These are phyloP conservation scores for Eilema griseolum DNA, from an alignment of 2,888 invertebrate genomes.

Conservation along the genomic window DNA sequence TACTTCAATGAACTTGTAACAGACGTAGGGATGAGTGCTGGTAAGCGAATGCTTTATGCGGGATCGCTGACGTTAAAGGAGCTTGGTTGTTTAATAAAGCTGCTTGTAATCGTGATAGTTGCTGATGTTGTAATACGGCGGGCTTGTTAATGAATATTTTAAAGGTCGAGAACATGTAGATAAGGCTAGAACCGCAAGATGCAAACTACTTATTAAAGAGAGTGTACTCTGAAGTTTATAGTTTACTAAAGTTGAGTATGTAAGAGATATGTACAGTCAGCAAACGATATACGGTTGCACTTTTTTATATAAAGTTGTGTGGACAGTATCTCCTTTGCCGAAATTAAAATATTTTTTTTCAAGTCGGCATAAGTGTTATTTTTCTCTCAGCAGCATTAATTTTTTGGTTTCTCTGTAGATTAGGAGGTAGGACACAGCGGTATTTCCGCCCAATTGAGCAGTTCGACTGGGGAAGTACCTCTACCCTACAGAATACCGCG, in stretches of 20 bases:
- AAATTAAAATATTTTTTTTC: no score
- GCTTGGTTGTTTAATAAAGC: slow-evolving; percentile 31
- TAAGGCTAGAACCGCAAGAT: not conserved
- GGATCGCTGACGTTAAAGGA: slow-evolving; percentile 16
- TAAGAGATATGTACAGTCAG: not conserved
- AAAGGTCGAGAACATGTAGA: slow-evolving; percentile 14
- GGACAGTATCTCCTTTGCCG: no score
- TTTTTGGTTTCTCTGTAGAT: no score
- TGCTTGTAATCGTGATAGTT: slow-evolving; percentile 35
- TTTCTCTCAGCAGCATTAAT: no score
- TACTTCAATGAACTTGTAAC: slow-evolving; percentile 58
- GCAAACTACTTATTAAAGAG: slow-evolving; percentile 9
- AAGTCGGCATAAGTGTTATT: not conserved
- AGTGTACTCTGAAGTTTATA: slow-evolving; percentile 9
- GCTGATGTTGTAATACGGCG: slow-evolving; percentile 39
- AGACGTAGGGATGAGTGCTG: slow-evolving; percentile 54
- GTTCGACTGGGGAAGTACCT: no score
- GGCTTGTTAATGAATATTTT: slow-evolving; percentile 33
- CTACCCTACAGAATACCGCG: no score
- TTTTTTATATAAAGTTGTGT: no score
- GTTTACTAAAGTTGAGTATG: not conserved
- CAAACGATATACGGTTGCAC: no score
- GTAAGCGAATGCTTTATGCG: slow-evolving; percentile 33
- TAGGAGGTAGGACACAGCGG: no score
- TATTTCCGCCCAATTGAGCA: no score